Evolutionary conservation across 1,140 invertebrate genomes (phyloP), one percentile per base, ranked within the genome.

Genomic region (Eufriesea mexicana): DNA sequence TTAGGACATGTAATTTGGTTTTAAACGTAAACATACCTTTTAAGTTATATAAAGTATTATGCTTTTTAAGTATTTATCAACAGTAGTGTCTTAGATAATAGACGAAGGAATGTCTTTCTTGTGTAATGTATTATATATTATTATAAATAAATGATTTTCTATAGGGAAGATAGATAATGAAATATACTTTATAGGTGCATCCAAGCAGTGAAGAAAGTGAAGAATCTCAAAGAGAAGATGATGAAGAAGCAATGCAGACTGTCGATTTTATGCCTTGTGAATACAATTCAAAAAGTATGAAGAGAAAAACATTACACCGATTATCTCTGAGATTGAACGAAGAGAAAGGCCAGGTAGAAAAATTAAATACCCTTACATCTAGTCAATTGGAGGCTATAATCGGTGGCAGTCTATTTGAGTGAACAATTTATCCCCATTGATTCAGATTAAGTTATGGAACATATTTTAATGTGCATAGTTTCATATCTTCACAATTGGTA

Each of bases 131-230:
- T 23, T 10, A 9, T 28, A 47, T 62, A 28, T 9, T 20, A n/a
- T 68, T 18, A 28, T 35, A 42, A 20, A 47, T 28, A 8, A 16
- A 35, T 14, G 54, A 35, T 61, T 47, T 51, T 47, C 45, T 14
- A 59, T 55, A 45, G 20, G 66, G 62, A 23, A 59, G 42, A 54
- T 88, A 79, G 85, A 66, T 57, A 61, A 70, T 45, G 10, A 49
- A 79, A 83, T 89, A 59, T 85, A 35, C 51, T 73, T 85, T 73
- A 45, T 85, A 93, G 91, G 89, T 93, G 79, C 87, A 90, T 47
- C 84, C 86, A 14, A 92, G 91, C 87, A 92, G 91, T 51, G 92
- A 93, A 83, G 92, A 92, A 47, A 87, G 89, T 20, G 90, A 92
- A 79, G 90, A 89, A 75, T 90, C 85, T 74, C 89, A 89, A 51